Evolutionary conservation across 2,797 vertebrate genomes (phyloP).

Genomic region (Monodelphis domestica): DNA sequence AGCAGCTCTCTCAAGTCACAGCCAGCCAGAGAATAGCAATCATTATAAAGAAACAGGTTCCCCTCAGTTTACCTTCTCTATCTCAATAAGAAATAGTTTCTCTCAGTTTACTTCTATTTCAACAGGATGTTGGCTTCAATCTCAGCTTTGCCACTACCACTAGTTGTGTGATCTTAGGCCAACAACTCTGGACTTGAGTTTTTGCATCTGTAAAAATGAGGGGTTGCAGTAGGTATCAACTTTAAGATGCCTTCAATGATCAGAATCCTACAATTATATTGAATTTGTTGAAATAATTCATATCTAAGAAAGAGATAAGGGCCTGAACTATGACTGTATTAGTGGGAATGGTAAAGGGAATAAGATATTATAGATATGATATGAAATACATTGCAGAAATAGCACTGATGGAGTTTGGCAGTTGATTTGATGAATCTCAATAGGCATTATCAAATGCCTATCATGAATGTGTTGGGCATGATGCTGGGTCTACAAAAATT

Average conservation of each 20-base stretch:
- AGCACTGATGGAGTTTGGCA: background rate
- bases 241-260: background rate
- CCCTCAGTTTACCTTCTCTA: too few species aligned
- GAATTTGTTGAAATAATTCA: background rate
- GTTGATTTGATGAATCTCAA: background rate
- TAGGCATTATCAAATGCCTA: background rate
- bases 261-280: background rate
- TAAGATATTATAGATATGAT: background rate
- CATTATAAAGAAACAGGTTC: too few species aligned
- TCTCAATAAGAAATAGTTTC: too few species aligned
- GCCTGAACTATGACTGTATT: background rate
- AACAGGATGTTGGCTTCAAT: background rate
- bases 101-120: too few species aligned
- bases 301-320: background rate
- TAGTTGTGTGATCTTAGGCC: background rate
- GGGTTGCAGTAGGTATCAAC: background rate
- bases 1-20: too few species aligned
- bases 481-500: background rate
- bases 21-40: too few species aligned
- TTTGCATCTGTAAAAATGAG: background rate
- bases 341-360: background rate
- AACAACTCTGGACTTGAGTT: background rate
- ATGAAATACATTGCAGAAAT: background rate
- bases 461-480: background rate
- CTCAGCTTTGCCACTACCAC: background rate